These are phyloP conservation scores for Cataglyphis cursor DNA, from an alignment of 2,888 invertebrate genomes.

Conservation along the genomic window DNA sequence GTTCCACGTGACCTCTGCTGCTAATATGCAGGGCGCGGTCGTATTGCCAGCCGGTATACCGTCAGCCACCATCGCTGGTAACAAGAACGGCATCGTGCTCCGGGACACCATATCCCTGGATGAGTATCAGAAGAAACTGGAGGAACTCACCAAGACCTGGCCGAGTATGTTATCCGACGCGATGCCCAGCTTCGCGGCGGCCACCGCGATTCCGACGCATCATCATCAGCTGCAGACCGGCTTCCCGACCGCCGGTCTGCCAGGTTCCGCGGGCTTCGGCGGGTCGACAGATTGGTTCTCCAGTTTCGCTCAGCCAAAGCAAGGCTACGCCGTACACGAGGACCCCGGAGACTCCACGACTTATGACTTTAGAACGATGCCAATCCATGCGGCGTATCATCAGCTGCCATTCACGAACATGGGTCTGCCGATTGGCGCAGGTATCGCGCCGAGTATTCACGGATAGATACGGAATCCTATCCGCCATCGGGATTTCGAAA, in stretches of 20 bases:
- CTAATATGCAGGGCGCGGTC: constrained; percentile 53
- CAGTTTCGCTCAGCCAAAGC: constrained; percentile 68
- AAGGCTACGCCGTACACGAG: constrained; percentile 81
- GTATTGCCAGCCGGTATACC: constrained; percentile 63
- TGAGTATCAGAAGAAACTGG: constrained; percentile 80
- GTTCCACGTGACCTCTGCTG: constrained; percentile 18
- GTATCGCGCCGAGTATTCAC: constrained; percentile 21
- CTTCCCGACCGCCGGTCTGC: constrained; percentile 15
- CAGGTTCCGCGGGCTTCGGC: neutral
- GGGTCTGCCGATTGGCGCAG: neutral
- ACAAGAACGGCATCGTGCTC: constrained; percentile 77
- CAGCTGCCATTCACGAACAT: neutral
- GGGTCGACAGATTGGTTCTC: constrained; percentile 43
- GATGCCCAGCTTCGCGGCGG: neutral
- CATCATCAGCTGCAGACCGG: constrained; percentile 28
- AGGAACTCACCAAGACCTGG: constrained; percentile 82
- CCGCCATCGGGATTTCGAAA: neutral
- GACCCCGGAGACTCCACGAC: constrained; percentile 73
- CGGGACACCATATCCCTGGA: constrained; percentile 79
- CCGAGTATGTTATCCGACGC: constrained; percentile 65
- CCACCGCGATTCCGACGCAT: constrained; percentile 33
- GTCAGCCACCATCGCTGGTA: constrained; percentile 68
- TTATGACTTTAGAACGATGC: constrained; percentile 74
- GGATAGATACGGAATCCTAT: constrained; percentile 47
- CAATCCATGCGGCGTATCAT: constrained; percentile 65